Conservation (phyloP, 1,140 invertebrate genomes). For the Neodiprion fabricii region DNA sequence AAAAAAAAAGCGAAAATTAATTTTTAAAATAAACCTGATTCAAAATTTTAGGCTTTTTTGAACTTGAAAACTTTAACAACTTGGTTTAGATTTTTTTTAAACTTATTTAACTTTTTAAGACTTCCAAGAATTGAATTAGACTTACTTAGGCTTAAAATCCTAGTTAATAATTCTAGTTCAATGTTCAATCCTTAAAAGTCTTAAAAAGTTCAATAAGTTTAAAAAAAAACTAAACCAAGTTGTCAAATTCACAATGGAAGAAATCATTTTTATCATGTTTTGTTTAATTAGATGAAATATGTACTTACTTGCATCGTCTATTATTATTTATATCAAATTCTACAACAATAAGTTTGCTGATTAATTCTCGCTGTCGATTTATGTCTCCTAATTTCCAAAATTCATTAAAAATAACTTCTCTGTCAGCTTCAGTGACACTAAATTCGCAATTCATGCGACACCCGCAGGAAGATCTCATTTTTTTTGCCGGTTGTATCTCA, state of each 20-base stretch:
- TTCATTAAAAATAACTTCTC: constrained; percentile 22
- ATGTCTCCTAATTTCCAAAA: constrained; percentile 21
- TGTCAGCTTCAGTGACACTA: constrained; percentile 17
- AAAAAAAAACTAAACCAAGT: not conserved
- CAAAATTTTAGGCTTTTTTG: not conserved
- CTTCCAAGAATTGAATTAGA: constrained; percentile 5
- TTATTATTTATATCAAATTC: constrained; percentile 12
- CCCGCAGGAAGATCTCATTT: constrained; percentile 18
- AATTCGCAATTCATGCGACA: constrained; percentile 20
- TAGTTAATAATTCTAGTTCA: constrained; percentile 2
- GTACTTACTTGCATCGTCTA: constrained; percentile 13
- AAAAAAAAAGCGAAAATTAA: constrained; percentile 8
- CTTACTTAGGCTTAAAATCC: not conserved
- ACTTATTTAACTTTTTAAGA: not conserved
- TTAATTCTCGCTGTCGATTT: constrained; percentile 21
- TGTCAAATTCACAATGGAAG: not conserved
- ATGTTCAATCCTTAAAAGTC: constrained; percentile 7
- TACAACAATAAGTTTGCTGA: constrained; percentile 16
- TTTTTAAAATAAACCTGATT: constrained; percentile 1
- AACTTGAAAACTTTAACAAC: not conserved
- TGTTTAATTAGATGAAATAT: not conserved
- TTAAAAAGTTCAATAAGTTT: not conserved
- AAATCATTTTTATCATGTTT: not conserved
- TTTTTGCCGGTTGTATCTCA: constrained; percentile 18
- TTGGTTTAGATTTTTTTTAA: not conserved